Base-by-base conservation (phyloP, 2,797 vertebrate species). In the Alosa sapidissima region DNA sequence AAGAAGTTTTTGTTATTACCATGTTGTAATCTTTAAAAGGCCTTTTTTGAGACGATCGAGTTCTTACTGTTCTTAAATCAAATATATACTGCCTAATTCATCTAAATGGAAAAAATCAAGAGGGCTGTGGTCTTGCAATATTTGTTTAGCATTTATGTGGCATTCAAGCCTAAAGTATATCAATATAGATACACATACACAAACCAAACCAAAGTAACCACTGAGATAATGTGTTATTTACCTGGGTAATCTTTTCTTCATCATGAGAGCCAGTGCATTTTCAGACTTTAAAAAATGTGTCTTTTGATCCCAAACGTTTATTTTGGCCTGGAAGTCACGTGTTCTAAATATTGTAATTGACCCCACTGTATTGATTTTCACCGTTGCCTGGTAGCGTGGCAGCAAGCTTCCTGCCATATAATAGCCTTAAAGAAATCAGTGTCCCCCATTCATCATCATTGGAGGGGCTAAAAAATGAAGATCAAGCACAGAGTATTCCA, bases 341-440 rank as follows among this genome's bases (percentile, higher is more conserved):
- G 93, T 95, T 91, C 91, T 94, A 95, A 94, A 93, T 95, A 94
- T 95, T 96, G 95, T 95, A 96, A 96, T 94, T 95, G 95, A 96
- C 94, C 94, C 91, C 89, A 89, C 91, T 82, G 84, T 94, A 96
- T 96, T 94, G 95, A 96, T 96, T 96, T 92, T 89, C 84, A 84
- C 87, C 90, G 88, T 83, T 91, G 90, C 91, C 85, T 94, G 91
- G 91, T 88, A 95, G 93, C 91, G 88, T 91, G 91, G 93, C 90
- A 91, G 88, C 86, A 90, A 81, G 94, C 94, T 93, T 95, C 95
- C 94, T 96, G 93, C 91, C 92, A 93, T 92, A 90, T 93, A 93
- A 94, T 92, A 91, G 92, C 90, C 94, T 92, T 89, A 90, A 92
- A 93, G 94, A 94, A 94, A 93, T 93, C 90, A 93, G 89, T 86